phyloP scores from a whole-genome alignment of 2,797 vertebrate genomes.

The Danio tinwini region DNA sequence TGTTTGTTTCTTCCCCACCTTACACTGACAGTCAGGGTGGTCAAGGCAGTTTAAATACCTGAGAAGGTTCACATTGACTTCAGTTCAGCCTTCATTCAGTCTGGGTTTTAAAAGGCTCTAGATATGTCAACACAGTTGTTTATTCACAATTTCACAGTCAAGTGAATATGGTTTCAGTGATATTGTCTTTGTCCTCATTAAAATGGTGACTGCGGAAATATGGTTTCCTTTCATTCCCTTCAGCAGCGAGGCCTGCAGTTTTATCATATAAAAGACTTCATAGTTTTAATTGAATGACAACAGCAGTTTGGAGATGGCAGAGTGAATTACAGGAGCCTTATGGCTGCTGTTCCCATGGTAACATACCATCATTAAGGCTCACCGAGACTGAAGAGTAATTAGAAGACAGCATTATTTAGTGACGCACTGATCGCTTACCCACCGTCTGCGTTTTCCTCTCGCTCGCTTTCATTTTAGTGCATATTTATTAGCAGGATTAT shows the following conservation, averaged over 20 bases:
- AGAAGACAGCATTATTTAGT: neutral
- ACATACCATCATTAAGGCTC: conserved; percentile 62
- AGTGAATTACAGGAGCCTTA: conserved; percentile 58
- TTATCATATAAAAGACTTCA: neutral
- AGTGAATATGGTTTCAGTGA: neutral
- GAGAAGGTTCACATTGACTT: neutral
- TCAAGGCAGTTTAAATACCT: neutral
- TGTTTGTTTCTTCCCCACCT: neutral
- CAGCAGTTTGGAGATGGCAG: conserved; percentile 46
- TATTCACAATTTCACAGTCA: neutral
- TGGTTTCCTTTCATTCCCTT: neutral
- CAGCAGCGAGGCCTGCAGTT: neutral
- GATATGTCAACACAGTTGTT: neutral
- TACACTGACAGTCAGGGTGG: neutral
- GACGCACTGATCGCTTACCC: conserved; percentile 22
- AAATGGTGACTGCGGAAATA: neutral
- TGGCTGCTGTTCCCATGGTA: conserved; percentile 73
- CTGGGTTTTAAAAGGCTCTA: neutral
- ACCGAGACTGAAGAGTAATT: conserved; percentile 43
- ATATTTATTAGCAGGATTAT: neutral
- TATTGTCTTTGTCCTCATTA: neutral
- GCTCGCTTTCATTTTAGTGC: neutral
- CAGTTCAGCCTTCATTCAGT: neutral
- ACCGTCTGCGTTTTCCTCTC: neutral
- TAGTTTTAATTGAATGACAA: neutral